A percentile compares a stretch with the other conserved stretches of the same genome.
Conservation (phyloP, 2,113 vertebrate species). For the Xyliphius kryptos region DNA sequence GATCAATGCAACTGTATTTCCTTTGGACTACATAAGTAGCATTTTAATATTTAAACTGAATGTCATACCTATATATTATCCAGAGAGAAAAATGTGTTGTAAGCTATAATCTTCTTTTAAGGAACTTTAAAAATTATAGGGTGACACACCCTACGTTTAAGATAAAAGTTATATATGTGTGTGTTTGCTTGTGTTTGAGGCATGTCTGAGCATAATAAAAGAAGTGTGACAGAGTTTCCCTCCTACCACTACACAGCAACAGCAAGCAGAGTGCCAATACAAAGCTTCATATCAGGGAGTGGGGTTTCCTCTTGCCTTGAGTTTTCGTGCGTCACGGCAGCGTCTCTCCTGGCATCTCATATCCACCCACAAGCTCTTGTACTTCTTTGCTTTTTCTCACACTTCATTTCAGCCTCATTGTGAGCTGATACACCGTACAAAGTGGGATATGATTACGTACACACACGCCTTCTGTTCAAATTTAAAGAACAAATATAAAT, state of each 20-base stretch:
- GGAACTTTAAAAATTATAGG: too few species aligned
- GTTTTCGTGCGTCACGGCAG: constrained; percentile 35
- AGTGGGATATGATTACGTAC: neutral
- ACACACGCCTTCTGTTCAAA: neutral
- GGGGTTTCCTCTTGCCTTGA: constrained; percentile 54
- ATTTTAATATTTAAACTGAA: too few species aligned
- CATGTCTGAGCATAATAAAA: too few species aligned
- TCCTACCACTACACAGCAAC: constrained; percentile 33
- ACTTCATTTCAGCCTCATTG: constrained; percentile 34
- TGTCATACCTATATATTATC: too few species aligned
- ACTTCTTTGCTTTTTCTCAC: constrained; percentile 20
- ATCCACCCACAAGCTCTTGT: constrained; percentile 16
- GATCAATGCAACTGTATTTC: too few species aligned
- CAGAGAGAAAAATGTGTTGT: too few species aligned
- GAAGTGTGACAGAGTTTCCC: neutral
- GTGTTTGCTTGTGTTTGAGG: too few species aligned
- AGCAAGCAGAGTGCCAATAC: neutral
- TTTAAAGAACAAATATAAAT: too few species aligned
- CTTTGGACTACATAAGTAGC: too few species aligned
- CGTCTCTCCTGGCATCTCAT: constrained; percentile 24
- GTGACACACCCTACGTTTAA: too few species aligned
- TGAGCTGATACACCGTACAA: neutral
- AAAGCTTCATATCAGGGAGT: constrained; percentile 15
- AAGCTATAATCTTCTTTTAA: too few species aligned
- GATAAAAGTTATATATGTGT: too few species aligned